A percentile compares a stretch with the other conserved stretches of the same genome.
These are phyloP conservation scores for Tricholauxania praeusta DNA, from an alignment of 2,888 invertebrate species.

Conservation along the genomic window DNA sequence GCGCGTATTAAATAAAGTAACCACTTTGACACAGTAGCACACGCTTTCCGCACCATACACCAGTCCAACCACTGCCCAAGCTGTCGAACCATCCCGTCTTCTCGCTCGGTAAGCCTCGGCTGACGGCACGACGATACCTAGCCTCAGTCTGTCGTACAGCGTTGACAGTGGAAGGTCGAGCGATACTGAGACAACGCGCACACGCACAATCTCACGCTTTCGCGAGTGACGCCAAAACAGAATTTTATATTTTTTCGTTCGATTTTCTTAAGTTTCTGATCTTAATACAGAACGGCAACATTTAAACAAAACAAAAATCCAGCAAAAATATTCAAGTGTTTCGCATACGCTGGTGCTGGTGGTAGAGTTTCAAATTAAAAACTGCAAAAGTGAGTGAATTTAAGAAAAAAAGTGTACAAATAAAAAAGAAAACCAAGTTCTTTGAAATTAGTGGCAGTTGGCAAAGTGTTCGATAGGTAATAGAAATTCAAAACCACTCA, in stretches of 20 bases:
- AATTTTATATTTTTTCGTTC: slow-evolving; percentile 16
- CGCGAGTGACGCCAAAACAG: background rate
- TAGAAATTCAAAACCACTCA: too few species aligned
- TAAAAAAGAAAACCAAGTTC: too few species aligned
- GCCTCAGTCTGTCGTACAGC: slow-evolving; percentile 66
- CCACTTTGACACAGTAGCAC: background rate
- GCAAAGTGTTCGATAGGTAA: slow-evolving; percentile 4
- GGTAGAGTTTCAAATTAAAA: background rate
- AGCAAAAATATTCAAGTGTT: slow-evolving; percentile 32
- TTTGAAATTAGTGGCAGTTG: background rate
- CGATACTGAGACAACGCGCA: slow-evolving; percentile 19
- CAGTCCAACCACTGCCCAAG: slow-evolving; percentile 16
- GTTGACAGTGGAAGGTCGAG: slow-evolving; percentile 67
- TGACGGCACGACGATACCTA: slow-evolving; percentile 25
- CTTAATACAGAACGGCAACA: background rate
- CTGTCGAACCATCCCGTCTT: slow-evolving; percentile 9
- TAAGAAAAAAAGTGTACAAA: slow-evolving; percentile 12
- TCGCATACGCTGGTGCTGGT: too few species aligned
- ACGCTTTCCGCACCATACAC: background rate
- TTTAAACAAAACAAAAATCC: slow-evolving; percentile 28
- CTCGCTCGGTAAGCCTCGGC: slow-evolving; percentile 23
- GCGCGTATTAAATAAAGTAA: background rate
- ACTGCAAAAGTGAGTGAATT: slow-evolving; percentile 41
- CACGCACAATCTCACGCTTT: slow-evolving; percentile 16
- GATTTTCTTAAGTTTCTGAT: background rate